These are phyloP conservation scores for Luidia sarsii DNA, from an alignment of 53 echinoderm and acorn worm species.

Conservation along the genomic window DNA sequence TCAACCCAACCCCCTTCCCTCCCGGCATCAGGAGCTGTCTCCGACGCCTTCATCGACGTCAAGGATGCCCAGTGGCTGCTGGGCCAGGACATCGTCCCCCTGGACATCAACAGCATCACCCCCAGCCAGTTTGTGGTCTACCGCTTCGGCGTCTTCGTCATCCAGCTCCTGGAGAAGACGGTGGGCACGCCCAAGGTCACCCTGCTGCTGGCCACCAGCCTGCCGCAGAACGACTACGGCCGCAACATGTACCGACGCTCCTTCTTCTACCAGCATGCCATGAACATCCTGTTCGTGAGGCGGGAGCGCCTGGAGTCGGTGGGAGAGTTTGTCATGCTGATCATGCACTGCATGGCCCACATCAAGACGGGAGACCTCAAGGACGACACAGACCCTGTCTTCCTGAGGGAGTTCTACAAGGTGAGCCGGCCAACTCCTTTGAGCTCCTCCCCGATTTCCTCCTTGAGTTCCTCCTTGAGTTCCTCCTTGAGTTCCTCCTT, in stretches of 20 bases:
- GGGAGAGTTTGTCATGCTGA: constrained; percentile 95
- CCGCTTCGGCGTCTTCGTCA: constrained; percentile 95
- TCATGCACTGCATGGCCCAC: constrained; percentile 95
- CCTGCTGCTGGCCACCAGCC: constrained; percentile 81
- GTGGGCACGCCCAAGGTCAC: constrained; percentile 90
- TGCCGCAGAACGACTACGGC: constrained; percentile 93
- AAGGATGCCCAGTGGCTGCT: constrained; percentile 99
- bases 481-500: too few relatives aligned
- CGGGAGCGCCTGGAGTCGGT: constrained; percentile 94
- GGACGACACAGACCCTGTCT: constrained; percentile 74
- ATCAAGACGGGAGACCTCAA: constrained; percentile 88
- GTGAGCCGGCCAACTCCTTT: constrained; percentile 23
- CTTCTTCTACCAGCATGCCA: constrained; percentile 99
- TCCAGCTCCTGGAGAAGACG: constrained; percentile 75
- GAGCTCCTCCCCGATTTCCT: too few relatives aligned
- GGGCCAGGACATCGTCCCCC: constrained; percentile 72
- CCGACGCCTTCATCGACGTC: constrained; percentile 95
- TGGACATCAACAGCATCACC: constrained; percentile 96
- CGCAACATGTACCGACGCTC: constrained; percentile 98
- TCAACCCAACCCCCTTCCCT: too few relatives aligned
- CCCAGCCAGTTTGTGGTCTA: constrained; percentile 97
- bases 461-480: too few relatives aligned
- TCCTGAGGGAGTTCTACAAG: constrained; percentile 94
- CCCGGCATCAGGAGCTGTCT: constrained; percentile 77
- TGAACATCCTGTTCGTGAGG: constrained; percentile 86